Percentiles rank a stretch among this genome's conserved stretches.
Evolutionary conservation across 2,797 vertebrate species (phyloP).

Genomic region (Chelmon rostratus): DNA sequence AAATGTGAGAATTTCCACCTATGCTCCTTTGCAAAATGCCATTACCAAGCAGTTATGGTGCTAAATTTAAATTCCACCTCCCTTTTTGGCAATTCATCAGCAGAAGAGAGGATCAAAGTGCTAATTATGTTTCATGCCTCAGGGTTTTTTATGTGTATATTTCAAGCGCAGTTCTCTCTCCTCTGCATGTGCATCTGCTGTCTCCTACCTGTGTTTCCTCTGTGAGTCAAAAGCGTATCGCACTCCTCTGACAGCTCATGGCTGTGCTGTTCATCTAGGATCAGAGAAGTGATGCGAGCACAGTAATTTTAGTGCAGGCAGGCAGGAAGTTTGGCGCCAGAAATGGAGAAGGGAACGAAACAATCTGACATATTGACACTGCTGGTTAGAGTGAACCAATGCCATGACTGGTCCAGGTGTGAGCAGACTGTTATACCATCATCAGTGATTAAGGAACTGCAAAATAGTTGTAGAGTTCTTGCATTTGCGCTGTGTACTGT

Average conservation of each 20-base stretch:
- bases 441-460: neutral
- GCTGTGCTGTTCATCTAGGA: conserved; percentile 30
- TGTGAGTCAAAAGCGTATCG: conserved; percentile 34
- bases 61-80: conserved; percentile 49
- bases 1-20: conserved; percentile 20
- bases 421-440: neutral
- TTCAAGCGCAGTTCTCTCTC: conserved; percentile 1
- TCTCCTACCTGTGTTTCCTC: conserved; percentile 29
- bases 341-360: conserved; percentile 45
- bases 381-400: conserved; percentile 20
- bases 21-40: neutral
- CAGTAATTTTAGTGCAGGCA: conserved; percentile 32
- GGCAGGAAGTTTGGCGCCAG: conserved; percentile 42
- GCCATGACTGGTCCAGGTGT: conserved; percentile 58
- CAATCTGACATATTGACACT: conserved; percentile 19
- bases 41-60: conserved; percentile 52
- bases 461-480: neutral
- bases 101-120: conserved; percentile 54
- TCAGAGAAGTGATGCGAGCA: conserved; percentile 35
- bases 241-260: conserved; percentile 28
- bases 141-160: conserved; percentile 24
- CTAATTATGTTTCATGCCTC: conserved; percentile 55
- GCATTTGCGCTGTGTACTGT: neutral
- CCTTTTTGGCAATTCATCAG: conserved; percentile 49
- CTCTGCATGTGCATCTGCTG: neutral